Evolutionary conservation across 1,140 invertebrate genomes (phyloP).

Genomic region (Drosophila tsacasi): DNA sequence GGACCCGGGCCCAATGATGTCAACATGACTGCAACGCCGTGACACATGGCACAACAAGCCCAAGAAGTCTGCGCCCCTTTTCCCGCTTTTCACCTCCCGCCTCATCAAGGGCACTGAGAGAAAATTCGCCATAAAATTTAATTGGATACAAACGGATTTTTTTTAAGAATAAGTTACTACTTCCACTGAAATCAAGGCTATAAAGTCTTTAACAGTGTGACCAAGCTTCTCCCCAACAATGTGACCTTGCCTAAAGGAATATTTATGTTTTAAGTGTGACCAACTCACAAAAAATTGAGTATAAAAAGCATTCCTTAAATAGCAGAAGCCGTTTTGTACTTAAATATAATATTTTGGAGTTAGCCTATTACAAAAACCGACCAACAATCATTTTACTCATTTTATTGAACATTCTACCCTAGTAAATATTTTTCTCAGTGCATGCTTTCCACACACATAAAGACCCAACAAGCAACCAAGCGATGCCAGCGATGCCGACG

Average conservation of each 20-base stretch:
- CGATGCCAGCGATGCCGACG: slow-evolving; percentile 61
- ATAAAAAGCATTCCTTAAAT: too few species aligned
- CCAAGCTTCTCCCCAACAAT: too few species aligned
- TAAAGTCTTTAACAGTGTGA: not conserved
- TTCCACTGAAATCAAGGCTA: not conserved
- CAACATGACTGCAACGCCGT: slow-evolving; percentile 81
- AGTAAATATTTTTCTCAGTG: not conserved
- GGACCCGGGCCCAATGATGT: slow-evolving; percentile 66
- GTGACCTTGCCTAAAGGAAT: not conserved
- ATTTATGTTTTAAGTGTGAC: not conserved
- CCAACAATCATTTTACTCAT: too few species aligned
- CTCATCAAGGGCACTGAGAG: not conserved
- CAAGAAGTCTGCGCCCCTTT: slow-evolving; percentile 60
- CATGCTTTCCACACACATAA: slow-evolving; percentile 35
- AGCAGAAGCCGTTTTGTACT: not conserved
- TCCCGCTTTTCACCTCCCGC: slow-evolving; percentile 17
- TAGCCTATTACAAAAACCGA: too few species aligned
- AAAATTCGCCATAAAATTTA: not conserved
- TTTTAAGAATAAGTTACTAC: too few species aligned
- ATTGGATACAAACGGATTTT: accelerated
- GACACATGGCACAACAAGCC: slow-evolving; percentile 83
- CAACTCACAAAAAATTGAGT: not conserved
- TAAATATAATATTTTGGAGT: too few species aligned
- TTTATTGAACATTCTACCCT: not conserved
- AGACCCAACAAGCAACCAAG: slow-evolving; percentile 55